These are phyloP conservation scores for Morpho helenor DNA, from an alignment of 2,888 invertebrate genomes.

Conservation along the genomic window DNA sequence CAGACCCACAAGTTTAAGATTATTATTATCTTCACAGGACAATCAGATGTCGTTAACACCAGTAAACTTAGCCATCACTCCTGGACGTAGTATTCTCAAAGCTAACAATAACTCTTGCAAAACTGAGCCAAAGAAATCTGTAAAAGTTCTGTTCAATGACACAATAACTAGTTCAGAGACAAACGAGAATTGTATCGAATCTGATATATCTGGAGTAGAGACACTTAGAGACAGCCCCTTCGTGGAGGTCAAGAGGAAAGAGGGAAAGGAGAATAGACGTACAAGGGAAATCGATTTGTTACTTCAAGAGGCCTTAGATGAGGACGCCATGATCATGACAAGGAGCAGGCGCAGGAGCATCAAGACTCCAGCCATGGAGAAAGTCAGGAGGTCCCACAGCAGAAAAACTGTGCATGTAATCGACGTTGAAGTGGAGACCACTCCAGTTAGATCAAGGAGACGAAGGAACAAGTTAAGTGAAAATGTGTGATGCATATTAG, in stretches of 20 bases:
- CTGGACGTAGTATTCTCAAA: constrained; percentile 63
- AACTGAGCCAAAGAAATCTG: constrained; percentile 23
- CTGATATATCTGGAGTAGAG: constrained; percentile 13
- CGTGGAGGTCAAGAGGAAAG: constrained; percentile 24
- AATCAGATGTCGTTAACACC: constrained; percentile 38
- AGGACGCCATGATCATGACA: constrained; percentile 43
- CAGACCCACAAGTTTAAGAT: no score
- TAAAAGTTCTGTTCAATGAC: background rate
- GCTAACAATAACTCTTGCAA: constrained; percentile 33
- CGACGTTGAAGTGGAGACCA: constrained; percentile 15
- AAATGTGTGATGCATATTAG: no score
- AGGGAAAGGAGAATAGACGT: constrained; percentile 40
- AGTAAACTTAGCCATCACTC: constrained; percentile 49
- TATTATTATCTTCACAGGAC: constrained; percentile 28
- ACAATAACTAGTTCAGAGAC: background rate
- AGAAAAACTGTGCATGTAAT: constrained; percentile 35
- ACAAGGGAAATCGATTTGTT: constrained; percentile 36
- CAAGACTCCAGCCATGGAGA: constrained; percentile 27
- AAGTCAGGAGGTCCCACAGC: background rate
- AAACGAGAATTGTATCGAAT: no score
- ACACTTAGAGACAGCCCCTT: constrained; percentile 3
- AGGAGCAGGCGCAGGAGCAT: constrained; percentile 48
- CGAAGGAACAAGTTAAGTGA: background rate
- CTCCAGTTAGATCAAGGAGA: background rate
- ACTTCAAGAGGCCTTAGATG: constrained; percentile 45